A percentile compares a stretch with the other conserved stretches of the same genome.
Conservation (phyloP, 2,113 vertebrate species). For the Bubo blakistoni region DNA sequence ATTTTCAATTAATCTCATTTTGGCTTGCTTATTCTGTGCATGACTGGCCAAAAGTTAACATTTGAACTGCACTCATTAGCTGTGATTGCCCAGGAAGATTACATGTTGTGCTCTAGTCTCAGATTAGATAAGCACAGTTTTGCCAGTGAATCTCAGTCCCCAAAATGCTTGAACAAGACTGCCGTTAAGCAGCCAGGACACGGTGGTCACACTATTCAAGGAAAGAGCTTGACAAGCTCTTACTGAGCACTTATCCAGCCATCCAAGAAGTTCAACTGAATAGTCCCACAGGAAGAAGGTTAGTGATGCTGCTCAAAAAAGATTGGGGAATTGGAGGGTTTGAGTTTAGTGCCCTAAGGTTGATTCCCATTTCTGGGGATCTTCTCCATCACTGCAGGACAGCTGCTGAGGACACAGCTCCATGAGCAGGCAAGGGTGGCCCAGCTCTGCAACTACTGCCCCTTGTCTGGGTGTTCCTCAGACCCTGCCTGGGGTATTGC, state of each 20-base stretch:
- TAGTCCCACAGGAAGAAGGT: neutral
- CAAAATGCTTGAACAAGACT: neutral
- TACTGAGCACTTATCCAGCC: neutral
- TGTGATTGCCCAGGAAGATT: slow-evolving; percentile 28
- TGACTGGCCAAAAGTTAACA: slow-evolving; percentile 35
- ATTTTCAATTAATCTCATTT: slow-evolving; percentile 42
- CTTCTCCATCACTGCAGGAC: neutral
- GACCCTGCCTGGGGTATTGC: neutral
- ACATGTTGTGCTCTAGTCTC: neutral
- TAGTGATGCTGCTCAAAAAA: neutral
- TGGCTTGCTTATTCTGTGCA: neutral
- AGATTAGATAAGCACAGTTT: slow-evolving; percentile 2
- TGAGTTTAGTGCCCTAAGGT: neutral
- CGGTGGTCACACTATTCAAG: neutral
- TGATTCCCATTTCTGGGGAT: neutral
- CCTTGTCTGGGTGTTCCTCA: neutral
- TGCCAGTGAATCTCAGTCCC: neutral
- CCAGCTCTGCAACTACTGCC: neutral
- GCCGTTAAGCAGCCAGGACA: neutral
- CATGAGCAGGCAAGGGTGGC: neutral
- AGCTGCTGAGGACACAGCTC: neutral
- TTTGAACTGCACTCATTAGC: slow-evolving; percentile 2
- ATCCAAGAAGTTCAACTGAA: neutral
- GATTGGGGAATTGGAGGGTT: neutral
- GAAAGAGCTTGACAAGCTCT: neutral